Base-by-base conservation (phyloP, 53 echinoderm and acorn worm species). In the Echinarachnius parma region DNA sequence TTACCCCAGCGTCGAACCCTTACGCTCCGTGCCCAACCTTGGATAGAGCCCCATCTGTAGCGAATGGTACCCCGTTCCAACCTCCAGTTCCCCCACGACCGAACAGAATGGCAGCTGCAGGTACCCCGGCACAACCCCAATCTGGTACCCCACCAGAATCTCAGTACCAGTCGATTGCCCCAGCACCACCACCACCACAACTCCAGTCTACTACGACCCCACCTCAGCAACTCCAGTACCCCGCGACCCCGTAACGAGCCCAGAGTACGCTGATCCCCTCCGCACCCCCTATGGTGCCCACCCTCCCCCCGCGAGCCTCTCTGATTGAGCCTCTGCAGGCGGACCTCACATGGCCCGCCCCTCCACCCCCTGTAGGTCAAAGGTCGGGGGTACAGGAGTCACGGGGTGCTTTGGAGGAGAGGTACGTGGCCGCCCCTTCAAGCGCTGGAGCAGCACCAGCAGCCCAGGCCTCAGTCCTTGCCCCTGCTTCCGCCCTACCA, bases 371-470 rank as follows among this genome's bases (percentile, higher is more conserved):
- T n/a, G 39, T 39, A 7, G 39, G 39, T 39, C 7, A 39, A 9
- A 13, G 13, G 39, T 39, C 39, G 39, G 39, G n/a, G n/a, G n/a
- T n/a, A n/a, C n/a, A n/a, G n/a, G n/a, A n/a, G n/a, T n/a, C n/a
- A n/a, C n/a, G n/a, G n/a, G n/a, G 70, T 53, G 34, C 21, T 34
- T 11, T 69, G 70, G 70, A 69, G 25, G 70, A 53, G 52, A 52
- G 70, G 34, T 69, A 69, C 33, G 54, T 53, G 8, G 66, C 66
- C 20, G 66, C 66, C 16, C 62, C 62, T 15, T 25, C 34, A 39
- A 62, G 62, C n/a, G n/a, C 32, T 18, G 44, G 39, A 39, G 39
- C 39, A 13, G 7, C 39, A 39, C 39, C 50, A 10, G 13, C 11
- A 4, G 13, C 50, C 50, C 50, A 10, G 18, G 4, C 50, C 50